Conservation (phyloP, 2,797 vertebrate genomes). For the Hippopotamyrus pictus region DNA sequence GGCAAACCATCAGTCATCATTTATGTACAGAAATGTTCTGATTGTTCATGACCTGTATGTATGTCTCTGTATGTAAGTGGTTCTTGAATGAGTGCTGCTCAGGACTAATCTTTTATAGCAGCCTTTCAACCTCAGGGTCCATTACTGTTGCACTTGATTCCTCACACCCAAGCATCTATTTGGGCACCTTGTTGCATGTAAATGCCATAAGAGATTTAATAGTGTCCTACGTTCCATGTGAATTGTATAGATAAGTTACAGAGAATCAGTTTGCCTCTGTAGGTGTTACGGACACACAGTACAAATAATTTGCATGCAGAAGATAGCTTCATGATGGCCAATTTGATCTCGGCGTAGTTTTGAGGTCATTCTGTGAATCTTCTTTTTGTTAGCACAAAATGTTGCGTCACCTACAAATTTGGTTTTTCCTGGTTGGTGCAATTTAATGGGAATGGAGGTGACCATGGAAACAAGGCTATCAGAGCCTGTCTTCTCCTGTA, state of each 20-base stretch:
- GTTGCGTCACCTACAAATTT: not conserved
- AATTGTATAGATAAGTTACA: not conserved
- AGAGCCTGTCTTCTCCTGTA: constrained; percentile 45
- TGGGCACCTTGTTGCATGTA: not conserved
- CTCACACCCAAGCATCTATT: not conserved
- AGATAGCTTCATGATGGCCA: not conserved
- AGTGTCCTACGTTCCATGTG: not conserved
- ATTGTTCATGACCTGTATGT: not conserved
- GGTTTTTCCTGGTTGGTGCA: not conserved
- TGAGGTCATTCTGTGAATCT: not conserved
- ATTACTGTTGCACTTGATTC: not conserved
- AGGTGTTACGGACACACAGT: not conserved
- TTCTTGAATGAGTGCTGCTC: not conserved
- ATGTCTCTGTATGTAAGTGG: not conserved
- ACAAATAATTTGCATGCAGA: not conserved
- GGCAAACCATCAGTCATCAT: not conserved
- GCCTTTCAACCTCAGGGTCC: not conserved
- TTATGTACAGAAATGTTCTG: not conserved
- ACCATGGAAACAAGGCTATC: not conserved
- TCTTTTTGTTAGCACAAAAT: not conserved
- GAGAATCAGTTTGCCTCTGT: not conserved
- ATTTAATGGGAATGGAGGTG: not conserved
- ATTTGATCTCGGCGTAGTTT: not conserved
- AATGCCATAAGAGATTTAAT: not conserved
- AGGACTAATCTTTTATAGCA: not conserved